Evolutionary conservation across 1,140 invertebrate genomes (phyloP), one percentile per base, ranked within the genome.

Genomic region (Zaprionus africanus): DNA sequence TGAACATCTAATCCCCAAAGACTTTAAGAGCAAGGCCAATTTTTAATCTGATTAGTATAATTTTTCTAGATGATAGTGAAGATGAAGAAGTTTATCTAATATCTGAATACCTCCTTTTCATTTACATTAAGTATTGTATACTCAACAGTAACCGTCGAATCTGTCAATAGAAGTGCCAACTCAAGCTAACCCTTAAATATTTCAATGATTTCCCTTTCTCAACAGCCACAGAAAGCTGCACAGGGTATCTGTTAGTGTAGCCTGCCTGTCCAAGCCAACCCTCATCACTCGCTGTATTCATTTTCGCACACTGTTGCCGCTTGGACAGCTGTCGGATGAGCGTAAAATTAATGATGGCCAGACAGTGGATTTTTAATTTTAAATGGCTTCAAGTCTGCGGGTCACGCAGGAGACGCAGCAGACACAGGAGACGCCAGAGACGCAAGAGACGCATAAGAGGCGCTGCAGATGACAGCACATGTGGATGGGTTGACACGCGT

Each of bases 271-370:
- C 19, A 17, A 24, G 17, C 12, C 2, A 19, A 34, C 60, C 46
- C 46, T 49, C 26, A 24, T 26, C 26, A 56, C 31, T 51, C 15
- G 26, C 46, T 24, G n/a, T 63, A 56, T 56, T 56, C 53, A 56
- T 56, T 56, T 56, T 28, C 6, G 24, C 24, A 28, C 61, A 56
- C 46, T 12, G 36, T 56, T n/a, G 22, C 51, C 13, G 22, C 53
- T 56, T 26, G 24, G 36, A 17, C 51, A 49, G 56, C 34, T 38
- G 70, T 41, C 63, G 22, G 22, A 51, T 53, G 54, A 49, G 38
- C 24, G 51, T 56, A 22, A 79, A 79, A 86, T 87, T 80, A 87
- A 87, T 82, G 83, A 86, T 80, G 73, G 58, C 79, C 83, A 86
- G 83, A 86, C 79, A 73, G 62, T 77, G 68, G 68, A 87, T 76